phyloP scores from a whole-genome alignment of 2,888 invertebrate species.

The Synergus laeviventris region DNA sequence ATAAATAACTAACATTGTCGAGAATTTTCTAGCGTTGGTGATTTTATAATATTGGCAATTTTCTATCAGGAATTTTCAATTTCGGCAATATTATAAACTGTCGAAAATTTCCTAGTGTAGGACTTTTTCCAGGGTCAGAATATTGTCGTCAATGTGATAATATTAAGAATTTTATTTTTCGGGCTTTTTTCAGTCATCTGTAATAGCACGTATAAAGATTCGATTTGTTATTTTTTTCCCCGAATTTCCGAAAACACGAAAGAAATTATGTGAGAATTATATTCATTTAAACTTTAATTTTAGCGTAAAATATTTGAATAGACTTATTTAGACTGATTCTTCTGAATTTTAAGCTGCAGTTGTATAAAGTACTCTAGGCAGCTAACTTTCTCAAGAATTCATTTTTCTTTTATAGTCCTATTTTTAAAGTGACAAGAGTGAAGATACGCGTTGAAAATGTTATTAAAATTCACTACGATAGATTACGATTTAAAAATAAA shows the following conservation, averaged over 20 bases:
- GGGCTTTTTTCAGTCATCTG: too few species aligned
- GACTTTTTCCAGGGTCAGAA: too few species aligned
- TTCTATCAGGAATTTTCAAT: too few species aligned
- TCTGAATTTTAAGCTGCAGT: background rate
- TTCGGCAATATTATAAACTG: too few species aligned
- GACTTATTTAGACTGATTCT: conserved; percentile 4
- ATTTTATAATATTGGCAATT: too few species aligned
- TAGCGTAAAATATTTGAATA: background rate
- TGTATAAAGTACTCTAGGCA: background rate
- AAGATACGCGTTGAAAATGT: background rate
- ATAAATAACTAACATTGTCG: too few species aligned
- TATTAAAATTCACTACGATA: background rate
- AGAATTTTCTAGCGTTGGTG: too few species aligned
- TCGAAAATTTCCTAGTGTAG: too few species aligned
- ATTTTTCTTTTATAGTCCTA: background rate
- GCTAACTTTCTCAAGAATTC: background rate
- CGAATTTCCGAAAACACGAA: background rate
- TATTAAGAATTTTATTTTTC: too few species aligned
- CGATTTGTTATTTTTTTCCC: background rate
- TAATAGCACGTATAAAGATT: background rate
- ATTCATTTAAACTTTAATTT: background rate
- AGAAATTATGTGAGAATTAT: background rate
- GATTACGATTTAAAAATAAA: background rate
- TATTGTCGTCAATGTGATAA: too few species aligned
- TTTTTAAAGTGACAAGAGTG: background rate